These are phyloP conservation scores for Drosophila testacea DNA, from an alignment of 2,888 invertebrate species.

Conservation along the genomic window DNA sequence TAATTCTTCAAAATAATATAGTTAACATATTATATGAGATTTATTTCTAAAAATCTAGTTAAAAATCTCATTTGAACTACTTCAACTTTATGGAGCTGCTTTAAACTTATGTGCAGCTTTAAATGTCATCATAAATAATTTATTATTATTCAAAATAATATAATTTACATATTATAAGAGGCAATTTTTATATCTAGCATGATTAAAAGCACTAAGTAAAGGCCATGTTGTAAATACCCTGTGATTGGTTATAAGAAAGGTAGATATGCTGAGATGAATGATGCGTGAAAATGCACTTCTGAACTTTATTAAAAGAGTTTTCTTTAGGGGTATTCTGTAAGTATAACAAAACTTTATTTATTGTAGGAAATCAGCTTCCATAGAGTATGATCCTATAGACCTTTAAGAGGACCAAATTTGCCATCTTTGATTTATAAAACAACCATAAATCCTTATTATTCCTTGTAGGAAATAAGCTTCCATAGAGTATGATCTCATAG, in stretches of 20 bases:
- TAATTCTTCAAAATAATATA: neutral
- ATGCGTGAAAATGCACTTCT: too few species aligned
- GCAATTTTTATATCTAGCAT: neutral
- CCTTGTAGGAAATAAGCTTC: too few species aligned
- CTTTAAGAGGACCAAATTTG: neutral
- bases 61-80: neutral
- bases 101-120: neutral
- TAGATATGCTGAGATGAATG: too few species aligned
- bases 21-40: too few species aligned
- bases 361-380: too few species aligned
- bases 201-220: neutral
- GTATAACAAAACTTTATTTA: too few species aligned
- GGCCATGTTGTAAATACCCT: neutral
- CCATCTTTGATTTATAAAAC: too few species aligned
- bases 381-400: neutral
- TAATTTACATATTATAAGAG: neutral
- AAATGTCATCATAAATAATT: neutral
- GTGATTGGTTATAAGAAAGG: neutral
- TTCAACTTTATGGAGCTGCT: neutral
- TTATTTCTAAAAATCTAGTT: too few species aligned
- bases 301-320: too few species aligned
- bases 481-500: neutral
- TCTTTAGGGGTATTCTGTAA: too few species aligned
- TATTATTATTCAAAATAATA: neutral
- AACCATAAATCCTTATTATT: too few species aligned